These are phyloP conservation scores for Clitarchus hookeri DNA, from an alignment of 2,888 invertebrate species.

Conservation along the genomic window DNA sequence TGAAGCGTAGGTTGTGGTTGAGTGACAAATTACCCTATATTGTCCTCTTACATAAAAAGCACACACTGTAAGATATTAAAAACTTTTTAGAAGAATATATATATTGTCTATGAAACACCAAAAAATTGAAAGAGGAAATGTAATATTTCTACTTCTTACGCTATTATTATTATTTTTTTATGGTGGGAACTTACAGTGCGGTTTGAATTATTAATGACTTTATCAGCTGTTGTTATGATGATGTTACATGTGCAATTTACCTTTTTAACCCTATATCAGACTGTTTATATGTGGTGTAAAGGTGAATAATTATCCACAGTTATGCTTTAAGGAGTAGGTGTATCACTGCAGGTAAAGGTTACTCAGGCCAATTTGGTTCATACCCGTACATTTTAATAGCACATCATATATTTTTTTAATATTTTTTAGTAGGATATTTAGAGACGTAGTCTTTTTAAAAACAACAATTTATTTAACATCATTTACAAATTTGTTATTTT, in stretches of 20 bases:
- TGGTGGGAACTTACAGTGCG: neutral
- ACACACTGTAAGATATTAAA: constrained; percentile 9
- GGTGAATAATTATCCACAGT: neutral
- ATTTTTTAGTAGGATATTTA: constrained; percentile 38
- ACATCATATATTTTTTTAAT: constrained; percentile 38
- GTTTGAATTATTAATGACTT: neutral
- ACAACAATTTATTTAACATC: constrained; percentile 45
- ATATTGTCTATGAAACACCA: neutral
- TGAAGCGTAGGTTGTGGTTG: neutral
- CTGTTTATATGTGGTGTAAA: neutral
- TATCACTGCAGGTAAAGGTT: neutral
- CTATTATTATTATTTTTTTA: neutral
- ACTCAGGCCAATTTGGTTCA: constrained; percentile 35
- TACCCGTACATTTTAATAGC: constrained; percentile 37
- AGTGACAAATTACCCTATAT: neutral
- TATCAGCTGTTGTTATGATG: neutral
- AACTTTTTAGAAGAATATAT: constrained; percentile 1
- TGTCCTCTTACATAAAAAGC: neutral
- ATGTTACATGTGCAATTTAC: neutral
- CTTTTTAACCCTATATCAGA: neutral
- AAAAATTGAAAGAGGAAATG: neutral
- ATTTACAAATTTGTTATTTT: constrained; percentile 47
- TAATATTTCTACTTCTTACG: neutral
- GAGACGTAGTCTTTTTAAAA: constrained; percentile 42
- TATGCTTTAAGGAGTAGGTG: neutral